phyloP scores from a whole-genome alignment of 2,888 invertebrate species.

The Podotricha telesiphe region DNA sequence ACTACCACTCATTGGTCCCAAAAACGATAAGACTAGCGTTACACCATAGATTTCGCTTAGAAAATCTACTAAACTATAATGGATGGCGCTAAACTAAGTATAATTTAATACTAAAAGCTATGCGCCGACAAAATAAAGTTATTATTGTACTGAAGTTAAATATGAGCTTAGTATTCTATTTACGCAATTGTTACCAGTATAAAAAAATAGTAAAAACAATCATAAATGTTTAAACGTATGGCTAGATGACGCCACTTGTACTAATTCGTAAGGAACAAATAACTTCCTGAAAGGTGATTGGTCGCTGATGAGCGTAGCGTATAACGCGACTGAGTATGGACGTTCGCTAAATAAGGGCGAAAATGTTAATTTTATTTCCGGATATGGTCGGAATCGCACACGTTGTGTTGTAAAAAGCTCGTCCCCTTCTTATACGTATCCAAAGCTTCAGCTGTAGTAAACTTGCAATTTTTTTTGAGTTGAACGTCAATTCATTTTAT shows the following conservation, averaged over 20 bases:
- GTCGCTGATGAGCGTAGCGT: slow-evolving; percentile 53
- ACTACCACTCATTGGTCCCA: no score
- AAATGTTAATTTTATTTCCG: slow-evolving; percentile 58
- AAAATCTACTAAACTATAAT: no score
- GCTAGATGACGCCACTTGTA: slow-evolving; percentile 44
- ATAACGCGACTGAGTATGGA: slow-evolving; percentile 64
- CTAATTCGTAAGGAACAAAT: slow-evolving; percentile 38
- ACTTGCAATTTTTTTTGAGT: slow-evolving; percentile 36
- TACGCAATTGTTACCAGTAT: slow-evolving; percentile 35
- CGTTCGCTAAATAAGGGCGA: slow-evolving; percentile 61
- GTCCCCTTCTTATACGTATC: slow-evolving; percentile 40
- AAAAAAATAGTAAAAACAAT: slow-evolving; percentile 21
- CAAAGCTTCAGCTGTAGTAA: slow-evolving; percentile 45
- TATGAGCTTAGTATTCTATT: no score
- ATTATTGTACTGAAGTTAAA: no score
- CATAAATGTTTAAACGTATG: not conserved
- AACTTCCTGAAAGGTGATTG: slow-evolving; percentile 57
- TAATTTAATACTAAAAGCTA: no score
- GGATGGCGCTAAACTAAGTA: no score
- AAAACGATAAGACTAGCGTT: no score
- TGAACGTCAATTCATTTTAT: slow-evolving; percentile 41
- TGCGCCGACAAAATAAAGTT: no score
- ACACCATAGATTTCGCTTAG: no score
- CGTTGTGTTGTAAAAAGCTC: slow-evolving; percentile 46
- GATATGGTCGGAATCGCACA: slow-evolving; percentile 54